These are phyloP conservation scores for Ictalurus punctatus DNA, from an alignment of 2,113 vertebrate genomes.

Conservation along the genomic window DNA sequence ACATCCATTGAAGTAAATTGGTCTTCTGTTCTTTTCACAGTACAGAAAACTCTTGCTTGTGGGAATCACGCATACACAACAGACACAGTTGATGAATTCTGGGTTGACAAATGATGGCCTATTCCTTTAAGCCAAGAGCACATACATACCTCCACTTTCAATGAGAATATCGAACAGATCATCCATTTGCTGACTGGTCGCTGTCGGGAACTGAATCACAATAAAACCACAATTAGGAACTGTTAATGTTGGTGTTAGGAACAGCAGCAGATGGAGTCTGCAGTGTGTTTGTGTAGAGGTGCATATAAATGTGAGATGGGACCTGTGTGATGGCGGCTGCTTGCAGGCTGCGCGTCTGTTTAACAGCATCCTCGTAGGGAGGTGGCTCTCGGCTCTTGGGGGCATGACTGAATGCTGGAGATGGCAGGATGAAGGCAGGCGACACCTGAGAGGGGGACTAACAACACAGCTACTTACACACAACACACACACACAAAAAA, in stretches of 20 bases:
- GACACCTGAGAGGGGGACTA: slow-evolving; percentile 78
- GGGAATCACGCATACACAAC: neutral
- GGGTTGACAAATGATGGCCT: neutral
- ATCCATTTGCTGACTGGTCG: slow-evolving; percentile 97
- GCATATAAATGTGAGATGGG: neutral
- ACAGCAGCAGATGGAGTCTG: neutral
- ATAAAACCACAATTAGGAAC: neutral
- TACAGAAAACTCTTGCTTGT: neutral
- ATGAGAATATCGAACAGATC: slow-evolving; percentile 98
- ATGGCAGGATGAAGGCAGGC: slow-evolving; percentile 74
- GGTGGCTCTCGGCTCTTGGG: slow-evolving; percentile 89
- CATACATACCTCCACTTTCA: slow-evolving; percentile 88
- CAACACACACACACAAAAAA: neutral
- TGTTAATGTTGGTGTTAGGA: neutral
- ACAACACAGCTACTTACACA: neutral
- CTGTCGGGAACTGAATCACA: slow-evolving; percentile 77
- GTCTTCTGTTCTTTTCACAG: neutral
- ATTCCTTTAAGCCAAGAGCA: neutral
- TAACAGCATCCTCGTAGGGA: slow-evolving; percentile 94
- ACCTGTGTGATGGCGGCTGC: slow-evolving; percentile 80
- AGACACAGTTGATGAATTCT: neutral
- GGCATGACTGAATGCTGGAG: slow-evolving; percentile 72
- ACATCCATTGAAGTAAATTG: neutral
- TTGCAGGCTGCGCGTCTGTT: slow-evolving; percentile 85
- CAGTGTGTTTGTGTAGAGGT: neutral